Percentiles rank a stretch among this genome's conserved stretches.
These are phyloP conservation scores for Standfussiana lucernea DNA, from an alignment of 2,888 invertebrate genomes.

Conservation along the genomic window DNA sequence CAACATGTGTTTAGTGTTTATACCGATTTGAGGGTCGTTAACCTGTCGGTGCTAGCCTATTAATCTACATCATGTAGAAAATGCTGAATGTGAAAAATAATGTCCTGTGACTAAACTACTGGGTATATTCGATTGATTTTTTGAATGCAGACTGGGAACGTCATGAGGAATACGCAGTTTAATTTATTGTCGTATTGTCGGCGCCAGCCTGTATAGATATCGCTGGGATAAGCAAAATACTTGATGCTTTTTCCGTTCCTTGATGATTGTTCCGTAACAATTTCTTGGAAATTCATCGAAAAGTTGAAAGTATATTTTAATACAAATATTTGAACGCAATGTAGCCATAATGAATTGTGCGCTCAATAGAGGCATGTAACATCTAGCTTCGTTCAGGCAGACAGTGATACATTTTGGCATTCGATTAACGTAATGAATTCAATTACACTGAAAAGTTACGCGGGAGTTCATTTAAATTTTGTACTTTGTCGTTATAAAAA, in stretches of 20 bases:
- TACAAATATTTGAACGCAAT: conserved; percentile 11
- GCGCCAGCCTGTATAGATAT: too few relatives aligned
- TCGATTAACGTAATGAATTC: conserved; percentile 61
- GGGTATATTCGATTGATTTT: too few relatives aligned
- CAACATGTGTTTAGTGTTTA: too few relatives aligned
- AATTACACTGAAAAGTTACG: conserved; percentile 53
- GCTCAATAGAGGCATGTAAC: conserved; percentile 32
- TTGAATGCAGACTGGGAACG: too few relatives aligned
- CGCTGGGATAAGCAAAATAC: conserved; percentile 12
- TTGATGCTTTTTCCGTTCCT: neutral
- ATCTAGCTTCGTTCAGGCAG: conserved; percentile 28
- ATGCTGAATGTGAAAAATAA: too few relatives aligned
- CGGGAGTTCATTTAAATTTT: conserved; percentile 37
- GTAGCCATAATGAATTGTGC: conserved; percentile 21
- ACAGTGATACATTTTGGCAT: conserved; percentile 44
- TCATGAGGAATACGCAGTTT: too few relatives aligned
- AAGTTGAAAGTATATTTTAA: conserved; percentile 8
- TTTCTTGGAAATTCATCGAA: neutral
- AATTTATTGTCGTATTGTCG: too few relatives aligned
- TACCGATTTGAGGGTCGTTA: too few relatives aligned
- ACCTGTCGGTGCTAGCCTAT: too few relatives aligned
- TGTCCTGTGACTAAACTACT: too few relatives aligned
- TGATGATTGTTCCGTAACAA: neutral
- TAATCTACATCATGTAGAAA: too few relatives aligned
- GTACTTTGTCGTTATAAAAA: conserved; percentile 50